Base-by-base conservation (phyloP, 2,113 vertebrate species). In the human region DNA sequence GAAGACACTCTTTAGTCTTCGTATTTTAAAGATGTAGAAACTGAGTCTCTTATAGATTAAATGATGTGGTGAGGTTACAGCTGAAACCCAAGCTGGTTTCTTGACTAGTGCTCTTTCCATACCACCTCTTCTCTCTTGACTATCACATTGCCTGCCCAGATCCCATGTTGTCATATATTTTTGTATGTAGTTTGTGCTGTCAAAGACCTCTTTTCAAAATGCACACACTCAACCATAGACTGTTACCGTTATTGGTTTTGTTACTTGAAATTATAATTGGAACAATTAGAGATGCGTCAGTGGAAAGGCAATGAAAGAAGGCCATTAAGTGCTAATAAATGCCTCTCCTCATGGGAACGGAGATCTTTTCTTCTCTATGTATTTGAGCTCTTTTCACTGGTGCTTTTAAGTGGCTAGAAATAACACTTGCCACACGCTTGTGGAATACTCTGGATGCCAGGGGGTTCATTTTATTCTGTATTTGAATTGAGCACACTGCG, bases 241-340 rank as follows among this genome's bases (percentile, higher is more conserved):
- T 72, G 88, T 85, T 50, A 50, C 79, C 50, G 81, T 78, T 68
- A 90, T 45, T 72, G 72, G 64, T 68, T 94, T 96, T 97, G 68
- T 94, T 73, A 35, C 90, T 97, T 90, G 97, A 94, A 96, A 95
- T 96, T 95, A 83, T 95, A 97, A 93, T 95, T 94, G 97, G 97
- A 98, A 97, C 97, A 95, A 94, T 97, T 96, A 94, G 94, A 81
- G 95, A 97, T 96, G 84, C 1, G 72, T 97, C 96, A 95, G 83
- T 95, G 97, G 96, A 94, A 94, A 97, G 93, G 96, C 97, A 73
- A 64, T 97, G 97, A 97, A 97, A 97, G 97, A 90, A 64, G 76
- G 18, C 97, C 90, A 97, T 98, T 98, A 98, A 97, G 87, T 79
- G 75, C 93, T 97, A 66, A 96, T 96, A 95, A 98, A 97, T 96